Evolutionary conservation across 1,140 invertebrate genomes (phyloP).

Genomic region (Apis laboriosa): DNA sequence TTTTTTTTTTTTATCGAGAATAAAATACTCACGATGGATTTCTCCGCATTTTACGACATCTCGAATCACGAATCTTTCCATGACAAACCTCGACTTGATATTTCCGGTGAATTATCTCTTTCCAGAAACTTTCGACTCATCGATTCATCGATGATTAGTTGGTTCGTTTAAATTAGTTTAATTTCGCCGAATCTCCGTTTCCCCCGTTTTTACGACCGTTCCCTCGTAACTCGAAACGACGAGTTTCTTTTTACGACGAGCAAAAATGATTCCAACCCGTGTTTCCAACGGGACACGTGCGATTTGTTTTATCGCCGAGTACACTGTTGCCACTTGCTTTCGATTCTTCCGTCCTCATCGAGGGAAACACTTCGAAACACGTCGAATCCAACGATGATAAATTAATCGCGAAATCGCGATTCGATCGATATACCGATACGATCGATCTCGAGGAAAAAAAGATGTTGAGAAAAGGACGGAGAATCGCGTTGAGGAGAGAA

Average conservation of each 20-base stretch:
- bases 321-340: constrained; percentile 9
- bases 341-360: background rate
- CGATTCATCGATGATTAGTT: background rate
- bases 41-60: constrained; percentile 66
- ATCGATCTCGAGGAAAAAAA: background rate
- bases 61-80: constrained; percentile 40
- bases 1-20: background rate
- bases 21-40: constrained; percentile 60
- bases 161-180: too few species aligned
- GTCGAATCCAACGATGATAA: background rate
- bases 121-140: too few species aligned
- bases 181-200: too few species aligned
- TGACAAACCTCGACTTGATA: constrained; percentile 19
- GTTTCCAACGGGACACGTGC: too few species aligned
- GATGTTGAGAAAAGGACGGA: too few species aligned
- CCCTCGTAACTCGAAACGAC: background rate
- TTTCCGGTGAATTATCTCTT: background rate
- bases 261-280: background rate
- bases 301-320: background rate
- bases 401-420: background rate
- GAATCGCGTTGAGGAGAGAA: too few species aligned
- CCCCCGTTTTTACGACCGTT: background rate
- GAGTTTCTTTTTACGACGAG: too few species aligned
- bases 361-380: background rate
- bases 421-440: background rate